Base-by-base conservation (phyloP, 2,113 vertebrate genomes). In the Salvelinus sp. region DNA sequence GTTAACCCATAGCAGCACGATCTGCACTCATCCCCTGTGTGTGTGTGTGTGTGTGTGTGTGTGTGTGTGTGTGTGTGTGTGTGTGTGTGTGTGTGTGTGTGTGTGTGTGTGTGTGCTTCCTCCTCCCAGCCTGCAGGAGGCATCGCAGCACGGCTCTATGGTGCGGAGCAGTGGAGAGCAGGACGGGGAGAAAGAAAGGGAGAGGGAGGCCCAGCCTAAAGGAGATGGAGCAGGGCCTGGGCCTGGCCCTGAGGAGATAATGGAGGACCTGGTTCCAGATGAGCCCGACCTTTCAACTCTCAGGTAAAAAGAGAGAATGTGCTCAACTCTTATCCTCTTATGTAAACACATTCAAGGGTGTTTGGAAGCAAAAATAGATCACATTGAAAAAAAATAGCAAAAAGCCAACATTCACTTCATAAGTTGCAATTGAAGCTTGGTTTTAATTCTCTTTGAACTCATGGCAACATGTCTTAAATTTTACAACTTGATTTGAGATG, bases 261-360 rank as follows among this genome's bases (percentile, higher is more conserved):
- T 20, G 66, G 30, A 25, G 65, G 88, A 86, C 47, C 74, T 57
- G 1, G 75, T 85, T 57, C 50, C 72, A 0, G 94, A 95, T 0
- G 96, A 97, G 79, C 96, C 96, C 27, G 97, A 99, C 88, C 93
- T 95, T 76, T 98, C 96, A 14, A 88, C 92, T 30, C 92, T 99
- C 75, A 54, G 50, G 50, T 54, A 18, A 18, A 54, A 14, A 2
- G 0, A 18, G 50, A 54, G 14, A 18, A 54, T 54, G 16, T 54
- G 50, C 50, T 54, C 38, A 44, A 44, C 38, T 54, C 50, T 18
- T 18, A 54, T 16, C 50, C 12, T 54, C 50, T 16, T 5, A 18
- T 54, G 50, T 18, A 54, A 54, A 54, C 13, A 54, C 16, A 18
- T 54, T 1, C 18, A 18, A 16, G 50, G 50, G 50, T 14, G 50